Base-by-base conservation (phyloP, 2,888 invertebrate genomes). In the Eilema sororculum region DNA sequence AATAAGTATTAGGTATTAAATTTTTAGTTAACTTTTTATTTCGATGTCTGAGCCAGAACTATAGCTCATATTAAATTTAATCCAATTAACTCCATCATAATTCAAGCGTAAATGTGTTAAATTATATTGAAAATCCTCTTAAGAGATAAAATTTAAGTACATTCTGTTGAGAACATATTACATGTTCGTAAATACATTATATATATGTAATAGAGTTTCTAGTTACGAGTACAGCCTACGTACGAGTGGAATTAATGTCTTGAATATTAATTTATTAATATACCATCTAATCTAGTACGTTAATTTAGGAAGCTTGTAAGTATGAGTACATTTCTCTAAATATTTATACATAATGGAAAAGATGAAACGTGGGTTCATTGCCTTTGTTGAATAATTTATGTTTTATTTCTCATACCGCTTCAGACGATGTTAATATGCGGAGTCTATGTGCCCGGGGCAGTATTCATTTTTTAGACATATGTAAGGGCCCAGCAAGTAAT, bases 351-450 rank as follows among this genome's bases (percentile, higher is more conserved):
- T 87, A 89, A 90, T 89, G 87, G 87, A 88, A 89, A 89, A 90
- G 90, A 90, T 92, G 90, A 91, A 91, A 90, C 89, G 89, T 89
- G 86, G 87, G 86, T 88, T 87, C 86, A 84, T 85, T 85, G 88
- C 89, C 86, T 90, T 91, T 90, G 90, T 89, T 91, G 93, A 92
- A 92, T 92, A 91, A 92, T 91, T 91, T 92, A 93, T 91, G 85
- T 90, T 90, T 90, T 90, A 90, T 90, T 88, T 87, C 87, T 89
- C 86, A 83, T 88, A 88, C 81, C 77, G 76, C 67, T 52, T 84
- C 78, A 80, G 82, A 78, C 86, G 84, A 81, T 77, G 80, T 84
- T 87, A 87, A 86, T 86, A 88, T 84, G 77, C 78, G 72, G 74
- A 85, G 84, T 80, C 83, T 85, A 84, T 85, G 80, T 81, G 86